A percentile compares a stretch with the other conserved stretches of the same genome.
phyloP scores from a whole-genome alignment of 2,888 invertebrate genomes.

The Nomada ruficornis region DNA sequence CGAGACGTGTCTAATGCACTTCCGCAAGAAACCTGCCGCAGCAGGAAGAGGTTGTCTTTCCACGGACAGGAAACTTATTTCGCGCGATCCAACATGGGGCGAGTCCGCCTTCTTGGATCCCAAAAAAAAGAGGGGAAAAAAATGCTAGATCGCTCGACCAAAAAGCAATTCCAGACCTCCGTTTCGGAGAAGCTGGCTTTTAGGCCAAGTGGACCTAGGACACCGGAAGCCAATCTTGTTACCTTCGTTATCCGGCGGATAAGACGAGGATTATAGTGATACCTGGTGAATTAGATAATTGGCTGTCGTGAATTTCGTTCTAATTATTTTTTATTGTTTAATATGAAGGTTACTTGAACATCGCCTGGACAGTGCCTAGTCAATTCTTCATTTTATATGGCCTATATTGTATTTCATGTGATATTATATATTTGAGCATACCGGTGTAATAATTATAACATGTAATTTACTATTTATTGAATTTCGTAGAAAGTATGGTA shows the following conservation, averaged over 20 bases:
- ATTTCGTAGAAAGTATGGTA: no score
- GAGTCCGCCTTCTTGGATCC: slow-evolving; percentile 2
- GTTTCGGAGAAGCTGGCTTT: slow-evolving; percentile 27
- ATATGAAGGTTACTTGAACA: background rate
- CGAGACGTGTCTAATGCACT: slow-evolving; percentile 50
- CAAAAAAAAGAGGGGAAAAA: slow-evolving; percentile 1
- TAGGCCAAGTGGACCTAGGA: slow-evolving; percentile 35
- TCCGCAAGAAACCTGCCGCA: slow-evolving; percentile 28
- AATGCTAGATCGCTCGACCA: slow-evolving; percentile 27
- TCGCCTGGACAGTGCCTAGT: background rate
- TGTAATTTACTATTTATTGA: no score
- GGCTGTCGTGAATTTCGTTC: background rate
- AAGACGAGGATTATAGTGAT: slow-evolving; percentile 31
- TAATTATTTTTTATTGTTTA: background rate
- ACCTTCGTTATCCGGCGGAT: slow-evolving; percentile 29
- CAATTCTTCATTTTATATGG: no score
- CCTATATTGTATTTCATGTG: no score
- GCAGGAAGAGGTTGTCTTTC: slow-evolving; percentile 10
- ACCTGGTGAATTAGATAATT: slow-evolving; percentile 13
- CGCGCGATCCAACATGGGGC: background rate
- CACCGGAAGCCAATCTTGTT: slow-evolving; percentile 32
- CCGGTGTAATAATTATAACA: no score
- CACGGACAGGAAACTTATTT: slow-evolving; percentile 42
- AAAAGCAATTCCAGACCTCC: slow-evolving; percentile 43
- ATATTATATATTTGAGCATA: no score